Evolutionary conservation across 1,140 invertebrate species (phyloP), one percentile per base, ranked within the genome.

Genomic region (Brachionus angularis): DNA sequence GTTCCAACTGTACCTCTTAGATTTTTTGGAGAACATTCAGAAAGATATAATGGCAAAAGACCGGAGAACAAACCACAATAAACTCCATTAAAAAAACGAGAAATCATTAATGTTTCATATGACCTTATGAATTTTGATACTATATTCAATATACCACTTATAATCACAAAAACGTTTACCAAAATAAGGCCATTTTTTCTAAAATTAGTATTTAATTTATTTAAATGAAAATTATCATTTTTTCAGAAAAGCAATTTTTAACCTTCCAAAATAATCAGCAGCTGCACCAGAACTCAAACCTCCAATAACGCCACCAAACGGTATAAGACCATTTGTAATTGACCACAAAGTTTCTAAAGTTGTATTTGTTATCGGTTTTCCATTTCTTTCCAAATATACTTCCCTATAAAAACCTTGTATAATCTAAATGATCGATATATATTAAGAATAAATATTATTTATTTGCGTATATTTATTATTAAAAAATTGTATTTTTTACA

Each of bases 61-160:
- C 90, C 90, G 12, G 89, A 72, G 14, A 46, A 31, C 7, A 75
- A 16, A 61, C 71, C 71, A 44, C 50, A 34, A 47, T 58, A 44
- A 27, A 72, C 3, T 7, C 70, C 70, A n/a, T 29, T 33, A 33
- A 72, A 29, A 49, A 72, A 72, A 39, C 70, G 87, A 75, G 94
- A 95, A 78, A 93, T 86, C 83, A 96, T 93, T 78, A 98, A 86
- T 85, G 97, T 89, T 85, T 96, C 93, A 84, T 93, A 96, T 74
- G 90, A 91, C 80, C 89, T 86, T 78, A 88, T 87, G 77, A 89
- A 87, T 84, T 96, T 96, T 73, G 91, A 91, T 79, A 90, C 89
- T 78, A 89, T 90, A 92, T 97, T 95, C 72, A 98, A 85, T 80
- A 87, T 89, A 72, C 89, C 92, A 76, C 91, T 94, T 77, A 89